phyloP scores from a whole-genome alignment of 1,140 invertebrate species.

The Atta colombica region DNA sequence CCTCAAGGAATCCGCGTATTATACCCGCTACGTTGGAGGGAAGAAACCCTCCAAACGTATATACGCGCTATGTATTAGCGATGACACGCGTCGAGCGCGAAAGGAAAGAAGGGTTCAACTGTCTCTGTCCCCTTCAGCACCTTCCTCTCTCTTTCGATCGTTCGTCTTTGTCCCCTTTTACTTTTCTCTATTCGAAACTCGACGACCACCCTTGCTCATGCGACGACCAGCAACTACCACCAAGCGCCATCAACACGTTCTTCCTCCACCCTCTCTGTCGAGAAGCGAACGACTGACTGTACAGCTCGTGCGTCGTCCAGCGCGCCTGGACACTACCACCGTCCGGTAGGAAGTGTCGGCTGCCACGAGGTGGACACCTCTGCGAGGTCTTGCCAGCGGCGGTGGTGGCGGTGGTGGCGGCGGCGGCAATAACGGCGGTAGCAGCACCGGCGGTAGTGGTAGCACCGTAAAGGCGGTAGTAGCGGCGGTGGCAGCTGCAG shows the following conservation, averaged over 20 bases:
- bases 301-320: constrained; percentile 64
- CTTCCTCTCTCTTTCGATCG: constrained; percentile 20
- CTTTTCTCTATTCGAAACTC: not conserved
- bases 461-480: constrained; percentile 33
- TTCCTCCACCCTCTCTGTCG: constrained; percentile 45
- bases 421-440: constrained; percentile 20
- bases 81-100: constrained; percentile 62
- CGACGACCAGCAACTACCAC: constrained; percentile 22
- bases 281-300: constrained; percentile 59
- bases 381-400: constrained; percentile 70
- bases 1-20: constrained; percentile 66
- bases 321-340: constrained; percentile 75
- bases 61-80: constrained; percentile 68
- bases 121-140: constrained; percentile 48
- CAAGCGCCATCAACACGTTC: constrained; percentile 56
- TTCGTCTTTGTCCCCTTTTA: constrained; percentile 4
- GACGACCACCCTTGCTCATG: constrained; percentile 31
- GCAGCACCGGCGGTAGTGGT: not conserved
- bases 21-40: constrained; percentile 64
- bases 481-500: constrained; percentile 70
- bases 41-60: constrained; percentile 76
- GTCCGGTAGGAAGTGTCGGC: constrained; percentile 75
- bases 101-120: constrained; percentile 68
- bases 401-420: not conserved
- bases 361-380: constrained; percentile 75